phyloP scores from a whole-genome alignment of 2,888 invertebrate genomes.

The Unio pictorum region DNA sequence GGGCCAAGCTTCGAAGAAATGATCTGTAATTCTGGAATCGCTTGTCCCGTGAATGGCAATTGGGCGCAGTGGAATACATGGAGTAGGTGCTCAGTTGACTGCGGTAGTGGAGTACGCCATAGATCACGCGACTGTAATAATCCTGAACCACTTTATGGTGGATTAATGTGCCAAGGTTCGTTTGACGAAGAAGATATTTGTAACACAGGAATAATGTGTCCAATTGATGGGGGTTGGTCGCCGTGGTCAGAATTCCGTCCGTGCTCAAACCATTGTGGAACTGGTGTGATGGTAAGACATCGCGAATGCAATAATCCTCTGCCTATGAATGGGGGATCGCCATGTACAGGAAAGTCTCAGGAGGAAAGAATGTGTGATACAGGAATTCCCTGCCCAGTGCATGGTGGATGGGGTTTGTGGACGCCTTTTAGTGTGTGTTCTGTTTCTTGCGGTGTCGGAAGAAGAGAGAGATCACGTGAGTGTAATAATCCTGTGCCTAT shows the following conservation, averaged over 20 bases:
- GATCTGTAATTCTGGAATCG: constrained; percentile 15
- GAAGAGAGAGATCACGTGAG: constrained; percentile 5
- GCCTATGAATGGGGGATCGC: constrained; percentile 12
- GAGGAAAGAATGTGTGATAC: constrained; percentile 21
- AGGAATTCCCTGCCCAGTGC: constrained; percentile 12
- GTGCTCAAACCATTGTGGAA: constrained; percentile 19
- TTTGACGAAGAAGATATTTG: constrained; percentile 16
- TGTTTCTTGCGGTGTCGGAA: constrained; percentile 21
- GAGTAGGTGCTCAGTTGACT: constrained; percentile 20
- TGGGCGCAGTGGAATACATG: constrained; percentile 25
- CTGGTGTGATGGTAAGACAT: constrained; percentile 7
- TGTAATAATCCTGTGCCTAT: constrained; percentile 26
- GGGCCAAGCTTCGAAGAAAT: constrained; percentile 14
- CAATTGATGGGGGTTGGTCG: constrained; percentile 27
- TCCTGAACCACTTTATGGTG: constrained; percentile 27
- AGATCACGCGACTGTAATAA: constrained; percentile 24
- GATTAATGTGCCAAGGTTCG: constrained; percentile 16
- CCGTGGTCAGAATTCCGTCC: constrained; percentile 8
- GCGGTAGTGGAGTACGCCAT: constrained; percentile 18
- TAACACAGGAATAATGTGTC: constrained; percentile 17
- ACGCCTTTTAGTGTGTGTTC: constrained; percentile 16
- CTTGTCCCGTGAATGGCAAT: constrained; percentile 22
- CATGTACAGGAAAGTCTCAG: constrained; percentile 9
- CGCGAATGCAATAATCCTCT: constrained; percentile 13
- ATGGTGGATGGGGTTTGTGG: constrained; percentile 30